Conservation (phyloP, 92 coral and sea anemone genomes). For the Porites rus region DNA sequence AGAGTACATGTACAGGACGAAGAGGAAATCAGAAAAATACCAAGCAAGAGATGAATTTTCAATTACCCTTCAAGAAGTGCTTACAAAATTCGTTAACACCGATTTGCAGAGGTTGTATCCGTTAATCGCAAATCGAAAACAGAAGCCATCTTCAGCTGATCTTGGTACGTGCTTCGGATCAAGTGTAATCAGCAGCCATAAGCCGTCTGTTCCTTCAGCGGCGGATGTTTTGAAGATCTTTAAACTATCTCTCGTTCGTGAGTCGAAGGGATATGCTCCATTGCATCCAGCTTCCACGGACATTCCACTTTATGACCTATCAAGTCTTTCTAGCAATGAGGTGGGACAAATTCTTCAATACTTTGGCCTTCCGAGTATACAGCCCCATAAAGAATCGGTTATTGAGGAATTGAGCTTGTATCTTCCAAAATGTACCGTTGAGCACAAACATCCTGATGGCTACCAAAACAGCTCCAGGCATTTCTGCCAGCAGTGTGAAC, state of each 20-base stretch:
- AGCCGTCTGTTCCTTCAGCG: neutral
- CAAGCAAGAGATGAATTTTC: neutral
- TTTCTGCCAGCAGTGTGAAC: conserved; percentile 11
- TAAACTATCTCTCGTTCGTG: conserved; percentile 19
- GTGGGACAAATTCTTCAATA: neutral
- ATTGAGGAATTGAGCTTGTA: conserved; percentile 18
- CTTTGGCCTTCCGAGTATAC: neutral
- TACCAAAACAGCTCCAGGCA: neutral
- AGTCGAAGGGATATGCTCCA: neutral
- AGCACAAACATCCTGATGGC: neutral
- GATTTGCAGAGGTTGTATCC: neutral
- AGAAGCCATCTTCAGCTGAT: neutral
- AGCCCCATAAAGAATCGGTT: neutral
- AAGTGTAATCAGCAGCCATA: neutral
- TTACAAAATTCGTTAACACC: neutral
- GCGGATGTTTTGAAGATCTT: conserved; percentile 7
- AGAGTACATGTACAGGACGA: conserved; percentile 2
- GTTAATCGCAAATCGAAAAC: neutral
- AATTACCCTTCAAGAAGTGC: neutral
- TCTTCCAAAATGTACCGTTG: conserved; percentile 1
- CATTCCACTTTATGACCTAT: conserved; percentile 17
- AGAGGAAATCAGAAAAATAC: neutral
- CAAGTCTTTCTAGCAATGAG: conserved; percentile 16
- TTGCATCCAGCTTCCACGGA: neutral
- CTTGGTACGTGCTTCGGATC: neutral